Percentiles rank a stretch among this genome's conserved stretches.
These are phyloP conservation scores for Xestia ashworthii DNA, from an alignment of 2,888 invertebrate species.

Conservation along the genomic window DNA sequence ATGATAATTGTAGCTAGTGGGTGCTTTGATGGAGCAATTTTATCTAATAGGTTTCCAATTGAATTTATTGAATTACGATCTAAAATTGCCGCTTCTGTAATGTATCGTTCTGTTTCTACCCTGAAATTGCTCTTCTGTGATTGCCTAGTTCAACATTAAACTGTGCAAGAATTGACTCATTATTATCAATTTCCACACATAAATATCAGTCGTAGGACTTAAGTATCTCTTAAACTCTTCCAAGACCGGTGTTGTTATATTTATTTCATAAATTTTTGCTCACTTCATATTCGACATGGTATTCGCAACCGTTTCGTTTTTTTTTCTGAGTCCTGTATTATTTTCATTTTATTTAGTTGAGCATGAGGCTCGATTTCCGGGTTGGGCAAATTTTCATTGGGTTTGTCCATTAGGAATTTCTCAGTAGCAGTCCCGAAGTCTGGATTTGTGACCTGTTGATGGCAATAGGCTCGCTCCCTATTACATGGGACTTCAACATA, in stretches of 20 bases:
- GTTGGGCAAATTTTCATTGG: no score
- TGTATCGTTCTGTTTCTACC: neutral
- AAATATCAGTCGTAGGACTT: neutral
- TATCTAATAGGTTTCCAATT: conserved; percentile 42
- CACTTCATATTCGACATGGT: neutral
- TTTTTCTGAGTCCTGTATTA: neutral
- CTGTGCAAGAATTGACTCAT: neutral
- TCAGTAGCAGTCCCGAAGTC: no score
- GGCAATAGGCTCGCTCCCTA: no score
- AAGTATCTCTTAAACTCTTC: neutral
- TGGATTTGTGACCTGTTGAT: no score
- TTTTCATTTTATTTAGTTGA: no score
- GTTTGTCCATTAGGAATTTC: no score
- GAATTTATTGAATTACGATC: conserved; percentile 20
- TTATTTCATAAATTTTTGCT: neutral
- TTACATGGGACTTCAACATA: no score
- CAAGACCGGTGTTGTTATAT: neutral
- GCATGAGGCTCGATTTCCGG: no score
- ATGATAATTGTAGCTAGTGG: conserved; percentile 40
- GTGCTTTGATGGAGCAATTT: conserved; percentile 47
- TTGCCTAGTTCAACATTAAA: neutral
- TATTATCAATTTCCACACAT: no score
- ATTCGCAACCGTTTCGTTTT: neutral
- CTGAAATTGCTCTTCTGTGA: neutral
- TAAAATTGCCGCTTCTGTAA: conserved; percentile 8